Base-by-base conservation (phyloP, 2,888 invertebrate genomes). In the Phalangium opilio region DNA sequence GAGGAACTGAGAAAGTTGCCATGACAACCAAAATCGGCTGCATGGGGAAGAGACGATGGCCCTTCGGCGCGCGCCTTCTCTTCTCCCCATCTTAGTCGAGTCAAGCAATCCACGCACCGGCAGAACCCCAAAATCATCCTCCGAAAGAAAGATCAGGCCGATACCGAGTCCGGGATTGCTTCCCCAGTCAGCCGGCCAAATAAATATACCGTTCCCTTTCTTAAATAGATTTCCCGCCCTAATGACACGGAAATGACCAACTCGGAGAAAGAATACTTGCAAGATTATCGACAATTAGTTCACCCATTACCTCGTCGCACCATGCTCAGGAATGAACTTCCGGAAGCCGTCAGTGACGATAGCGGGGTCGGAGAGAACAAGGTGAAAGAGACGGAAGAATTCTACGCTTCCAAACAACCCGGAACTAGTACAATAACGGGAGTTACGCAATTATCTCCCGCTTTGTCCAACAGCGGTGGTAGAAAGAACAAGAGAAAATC, bases 401-500 rank as follows among this genome's bases (percentile, higher is more conserved):
- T n/a, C n/a, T n/a, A n/a, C n/a, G n/a, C n/a, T n/a, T n/a, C n/a
- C n/a, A n/a, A n/a, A n/a, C 5, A 27, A 27, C 27, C 5, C 27
- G 27, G 27, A 27, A 27, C 27, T 27, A 27, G 8, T 7, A 27
- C 27, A 8, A 27, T 27, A 27, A 27, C 27, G 72, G 76, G 78
- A 60, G 75, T 77, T 3, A 76, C 76, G 60, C 71, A 75, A 8
- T 71, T 70, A 20, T 72, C 76, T 1, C 50, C 46, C 36, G 17
- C 32, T 43, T 20, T 45, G 15, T 34, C 39, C 7, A 27, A 35
- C 20, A 35, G 35, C 32, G 7, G 76, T 64, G 49, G 75, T 62
- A 65, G 69, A 55, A 62, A 73, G 54, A 76, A 76, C 61, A 80
- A 81, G 63, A 67, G 80, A 49, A 81, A 81, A 63, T 70, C 76